phyloP scores from a whole-genome alignment of 2,888 invertebrate species.

The Diachrysia chrysitis region DNA sequence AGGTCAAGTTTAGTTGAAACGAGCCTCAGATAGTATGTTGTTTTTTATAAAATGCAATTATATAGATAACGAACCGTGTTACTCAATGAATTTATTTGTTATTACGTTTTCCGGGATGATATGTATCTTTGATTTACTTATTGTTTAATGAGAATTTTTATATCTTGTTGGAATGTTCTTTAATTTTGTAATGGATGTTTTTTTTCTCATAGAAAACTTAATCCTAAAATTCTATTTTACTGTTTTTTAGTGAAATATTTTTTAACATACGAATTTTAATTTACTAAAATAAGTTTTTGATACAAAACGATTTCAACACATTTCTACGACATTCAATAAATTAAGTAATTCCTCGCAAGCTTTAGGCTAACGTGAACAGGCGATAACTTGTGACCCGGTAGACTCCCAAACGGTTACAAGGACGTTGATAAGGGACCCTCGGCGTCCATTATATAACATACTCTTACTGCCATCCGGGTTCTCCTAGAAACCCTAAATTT shows the following conservation, averaged over 20 bases:
- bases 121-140: conserved; percentile 57
- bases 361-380: conserved; percentile 50
- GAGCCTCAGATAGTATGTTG: conserved; percentile 61
- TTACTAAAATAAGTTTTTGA: no score
- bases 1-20: conserved; percentile 74
- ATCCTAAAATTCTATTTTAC: background rate
- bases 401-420: conserved; percentile 75
- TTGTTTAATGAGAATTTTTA: conserved; percentile 10
- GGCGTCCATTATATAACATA: conserved; percentile 49
- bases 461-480: conserved; percentile 22
- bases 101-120: conserved; percentile 73
- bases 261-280: background rate
- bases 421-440: conserved; percentile 75
- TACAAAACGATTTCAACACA: background rate
- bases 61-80: conserved; percentile 73
- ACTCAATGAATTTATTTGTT: conserved; percentile 72
- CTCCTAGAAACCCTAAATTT: conserved; percentile 9
- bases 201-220: background rate
- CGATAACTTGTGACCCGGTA: conserved; percentile 73
- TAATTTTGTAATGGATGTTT: background rate
- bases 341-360: conserved; percentile 49
- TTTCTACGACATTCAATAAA: conserved; percentile 40
- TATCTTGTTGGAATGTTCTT: conserved; percentile 9
- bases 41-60: conserved; percentile 76
- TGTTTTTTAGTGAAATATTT: background rate